A percentile compares a stretch with the other conserved stretches of the same genome.
Evolutionary conservation across 2,113 vertebrate genomes (phyloP).

Genomic region (Leptobrachium leishanense): DNA sequence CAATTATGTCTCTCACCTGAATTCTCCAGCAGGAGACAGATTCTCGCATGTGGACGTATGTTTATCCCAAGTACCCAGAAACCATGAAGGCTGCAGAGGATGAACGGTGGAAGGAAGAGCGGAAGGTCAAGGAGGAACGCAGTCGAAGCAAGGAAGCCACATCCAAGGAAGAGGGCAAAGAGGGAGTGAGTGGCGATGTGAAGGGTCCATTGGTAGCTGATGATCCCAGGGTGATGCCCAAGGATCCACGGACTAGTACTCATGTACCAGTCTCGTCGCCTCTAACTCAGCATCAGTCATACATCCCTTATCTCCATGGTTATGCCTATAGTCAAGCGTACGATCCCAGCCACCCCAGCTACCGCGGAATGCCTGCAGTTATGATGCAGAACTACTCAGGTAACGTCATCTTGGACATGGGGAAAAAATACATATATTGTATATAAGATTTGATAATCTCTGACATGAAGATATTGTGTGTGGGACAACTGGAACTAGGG

Average conservation of each 20-base stretch:
- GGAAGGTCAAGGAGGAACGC: slow-evolving; percentile 94
- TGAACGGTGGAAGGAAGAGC: slow-evolving; percentile 89
- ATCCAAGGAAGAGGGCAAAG: slow-evolving; percentile 88
- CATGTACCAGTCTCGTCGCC: slow-evolving; percentile 93
- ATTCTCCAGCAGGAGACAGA: slow-evolving; percentile 73
- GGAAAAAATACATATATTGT: too few relatives aligned
- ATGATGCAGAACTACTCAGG: slow-evolving; percentile 99
- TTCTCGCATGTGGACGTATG: slow-evolving; percentile 82
- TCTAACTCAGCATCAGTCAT: slow-evolving; percentile 93
- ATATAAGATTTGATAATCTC: too few relatives aligned
- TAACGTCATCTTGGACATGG: slow-evolving; percentile 54
- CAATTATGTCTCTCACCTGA: not conserved
- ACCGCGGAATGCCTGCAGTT: slow-evolving; percentile 91
- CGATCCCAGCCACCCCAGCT: slow-evolving; percentile 94
- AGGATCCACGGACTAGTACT: slow-evolving; percentile 86
- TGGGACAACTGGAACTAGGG: too few relatives aligned
- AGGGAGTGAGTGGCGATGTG: slow-evolving; percentile 76
- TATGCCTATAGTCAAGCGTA: slow-evolving; percentile 96
- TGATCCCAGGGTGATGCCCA: slow-evolving; percentile 83
- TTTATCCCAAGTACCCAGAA: slow-evolving; percentile 85
- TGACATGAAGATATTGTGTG: too few relatives aligned
- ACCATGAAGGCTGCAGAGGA: slow-evolving; percentile 78
- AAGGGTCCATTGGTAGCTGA: slow-evolving; percentile 72
- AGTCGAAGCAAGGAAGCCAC: slow-evolving; percentile 80
- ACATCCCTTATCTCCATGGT: slow-evolving; percentile 97